Evolutionary conservation across 1,140 invertebrate species (phyloP), one percentile per base, ranked within the genome.

Genomic region (Trichonephila clavipes): DNA sequence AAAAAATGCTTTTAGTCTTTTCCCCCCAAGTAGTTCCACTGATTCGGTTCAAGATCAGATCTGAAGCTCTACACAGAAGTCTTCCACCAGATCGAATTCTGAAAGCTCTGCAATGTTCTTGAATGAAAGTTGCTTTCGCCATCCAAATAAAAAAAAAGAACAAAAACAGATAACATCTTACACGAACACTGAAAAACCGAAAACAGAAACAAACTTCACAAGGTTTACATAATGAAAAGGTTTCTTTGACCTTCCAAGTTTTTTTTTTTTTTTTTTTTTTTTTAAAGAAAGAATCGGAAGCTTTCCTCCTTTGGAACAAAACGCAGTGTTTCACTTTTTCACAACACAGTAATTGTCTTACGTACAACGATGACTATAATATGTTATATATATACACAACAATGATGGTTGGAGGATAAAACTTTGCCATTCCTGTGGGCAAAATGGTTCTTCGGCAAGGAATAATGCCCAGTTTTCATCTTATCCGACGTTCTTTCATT

Each of bases 331-430:
- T 72, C 24, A 24, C 24, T 72, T 28, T 16, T 24, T 51, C 81
- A 51, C 81, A 61, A 62, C 28, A 24, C 58, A 21, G 10, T 21
- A 61, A 14, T 69, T 69, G 88, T 44, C 44, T 72, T 66, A 91
- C 61, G 34, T 66, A 85, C 90, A 91, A 91, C 59, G 72, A 91
- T 91, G 90, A 91, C 90, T 91, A 91, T 91, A 61, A 82, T 82
- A 81, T 90, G 51, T 90, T 28, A 59, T 90, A 91, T 40, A 40
- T 91, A 28, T 91, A 91, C 90, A 91, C 61, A 91, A 91, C 90
- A 91, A 83, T 64, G 81, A 91, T 64, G 21, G 12, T n/a, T 40
- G 64, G 44, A 59, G 88, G 66, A 28, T 81, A 90, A 90, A 90
- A 90, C 51, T 90, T 58, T 51, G 88, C 88, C 64, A 51, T 51